A percentile compares a stretch with the other conserved stretches of the same genome.
Conservation (phyloP, 2,888 invertebrate genomes). For the Clunio marinus region DNA sequence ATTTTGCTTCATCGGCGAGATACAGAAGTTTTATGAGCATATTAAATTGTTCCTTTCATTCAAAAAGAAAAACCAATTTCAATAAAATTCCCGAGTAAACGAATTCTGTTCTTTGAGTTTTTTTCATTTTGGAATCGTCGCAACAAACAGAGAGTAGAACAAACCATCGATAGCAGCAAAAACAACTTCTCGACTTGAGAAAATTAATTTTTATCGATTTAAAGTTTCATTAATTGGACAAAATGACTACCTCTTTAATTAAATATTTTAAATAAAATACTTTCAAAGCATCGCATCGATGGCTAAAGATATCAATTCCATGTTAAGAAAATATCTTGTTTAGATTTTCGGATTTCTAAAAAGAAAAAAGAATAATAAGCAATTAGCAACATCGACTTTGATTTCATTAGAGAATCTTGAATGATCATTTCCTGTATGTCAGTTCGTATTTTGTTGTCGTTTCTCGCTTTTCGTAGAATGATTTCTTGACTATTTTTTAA, state of each 20-base stretch:
- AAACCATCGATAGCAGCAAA: background rate
- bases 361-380: background rate
- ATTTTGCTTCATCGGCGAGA: conserved; percentile 18
- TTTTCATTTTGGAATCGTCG: too few species aligned
- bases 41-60: conserved; percentile 28
- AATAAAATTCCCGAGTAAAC: conserved; percentile 26
- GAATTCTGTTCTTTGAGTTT: background rate
- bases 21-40: conserved; percentile 25
- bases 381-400: background rate
- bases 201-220: conserved; percentile 35
- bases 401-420: conserved; percentile 1
- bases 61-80: conserved; percentile 24
- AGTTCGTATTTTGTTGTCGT: background rate
- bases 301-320: too few species aligned
- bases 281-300: background rate
- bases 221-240: conserved; percentile 37
- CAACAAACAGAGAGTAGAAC: background rate
- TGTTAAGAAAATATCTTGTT: too few species aligned
- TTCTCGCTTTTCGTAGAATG: background rate
- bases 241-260: conserved; percentile 35
- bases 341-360: background rate
- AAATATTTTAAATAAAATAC: conserved; percentile 20
- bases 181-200: background rate
- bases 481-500: too few species aligned
- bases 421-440: background rate